Evolutionary conservation across 2,888 invertebrate species (phyloP).

Genomic region (Coleophora flavipennella): DNA sequence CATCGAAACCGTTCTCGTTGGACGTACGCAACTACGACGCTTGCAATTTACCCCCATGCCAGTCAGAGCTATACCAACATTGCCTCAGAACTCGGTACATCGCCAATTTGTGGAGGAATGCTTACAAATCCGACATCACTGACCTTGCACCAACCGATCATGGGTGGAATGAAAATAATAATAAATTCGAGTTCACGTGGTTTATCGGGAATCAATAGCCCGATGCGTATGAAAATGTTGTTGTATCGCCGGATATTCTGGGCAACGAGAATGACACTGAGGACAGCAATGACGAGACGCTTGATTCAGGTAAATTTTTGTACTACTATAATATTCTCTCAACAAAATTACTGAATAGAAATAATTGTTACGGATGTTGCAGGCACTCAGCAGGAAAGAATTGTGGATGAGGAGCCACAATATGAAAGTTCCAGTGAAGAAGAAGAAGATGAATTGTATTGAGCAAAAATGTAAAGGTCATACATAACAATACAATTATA

Average conservation of each 20-base stretch:
- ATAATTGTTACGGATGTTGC: constrained; percentile 6
- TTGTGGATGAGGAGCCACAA: constrained; percentile 8
- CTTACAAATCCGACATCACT: constrained; percentile 9
- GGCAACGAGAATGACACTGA: constrained; percentile 7
- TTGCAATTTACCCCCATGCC: too few species aligned
- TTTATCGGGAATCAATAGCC: too few species aligned
- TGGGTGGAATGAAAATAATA: too few species aligned
- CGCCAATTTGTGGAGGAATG: constrained; percentile 18
- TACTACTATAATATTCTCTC: constrained; percentile 7
- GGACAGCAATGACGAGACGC: constrained; percentile 11
- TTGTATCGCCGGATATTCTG: constrained; percentile 17
- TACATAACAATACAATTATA: constrained; percentile 6
- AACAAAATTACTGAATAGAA: constrained; percentile 8
- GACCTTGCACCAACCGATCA: too few species aligned
- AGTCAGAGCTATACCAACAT: too few species aligned
- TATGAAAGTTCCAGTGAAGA: constrained; percentile 7
- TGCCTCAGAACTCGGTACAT: constrained; percentile 19
- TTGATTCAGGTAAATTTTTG: constrained; percentile 11
- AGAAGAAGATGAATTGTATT: constrained; percentile 8
- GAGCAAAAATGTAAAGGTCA: constrained; percentile 8
- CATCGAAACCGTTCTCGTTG: too few species aligned
- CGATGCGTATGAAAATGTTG: constrained; percentile 19
- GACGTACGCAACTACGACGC: too few species aligned
- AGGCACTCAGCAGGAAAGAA: constrained; percentile 7
- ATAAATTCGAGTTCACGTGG: too few species aligned